Percentiles rank a stretch among this genome's conserved stretches.
Evolutionary conservation across 2,888 invertebrate genomes (phyloP).

Genomic region (Loripinus fragilis): DNA sequence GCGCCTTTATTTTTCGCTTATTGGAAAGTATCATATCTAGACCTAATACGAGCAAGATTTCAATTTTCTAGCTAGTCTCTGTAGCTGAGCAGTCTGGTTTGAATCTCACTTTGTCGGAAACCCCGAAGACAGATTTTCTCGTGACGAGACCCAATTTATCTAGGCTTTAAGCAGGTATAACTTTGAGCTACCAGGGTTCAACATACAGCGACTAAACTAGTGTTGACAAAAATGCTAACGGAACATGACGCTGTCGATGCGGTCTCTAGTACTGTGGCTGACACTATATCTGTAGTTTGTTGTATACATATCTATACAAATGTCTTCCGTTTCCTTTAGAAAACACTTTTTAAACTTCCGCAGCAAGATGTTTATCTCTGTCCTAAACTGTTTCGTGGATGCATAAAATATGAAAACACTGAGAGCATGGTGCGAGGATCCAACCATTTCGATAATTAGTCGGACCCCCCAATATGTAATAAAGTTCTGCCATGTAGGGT

Average conservation of each 20-base stretch:
- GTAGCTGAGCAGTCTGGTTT: too few species aligned
- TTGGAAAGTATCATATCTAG: too few species aligned
- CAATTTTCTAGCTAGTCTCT: too few species aligned
- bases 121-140: too few species aligned
- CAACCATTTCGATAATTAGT: slow-evolving; percentile 76
- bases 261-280: neutral
- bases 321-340: neutral
- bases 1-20: too few species aligned
- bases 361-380: slow-evolving; percentile 40
- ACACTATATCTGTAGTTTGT: neutral
- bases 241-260: neutral
- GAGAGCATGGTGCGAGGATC: slow-evolving; percentile 80
- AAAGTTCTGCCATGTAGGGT: slow-evolving; percentile 75
- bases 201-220: too few species aligned
- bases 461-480: slow-evolving; percentile 73
- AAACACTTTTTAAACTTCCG: slow-evolving; percentile 6
- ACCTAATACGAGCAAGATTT: too few species aligned
- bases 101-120: too few species aligned
- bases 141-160: too few species aligned
- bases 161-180: too few species aligned
- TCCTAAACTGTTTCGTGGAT: slow-evolving; percentile 70
- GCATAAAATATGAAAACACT: slow-evolving; percentile 77
- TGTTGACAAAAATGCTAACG: neutral
- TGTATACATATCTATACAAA: neutral
- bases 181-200: too few species aligned